These are phyloP conservation scores for Peromyscus aztecus DNA, from an alignment of 2,797 vertebrate species.

Conservation along the genomic window DNA sequence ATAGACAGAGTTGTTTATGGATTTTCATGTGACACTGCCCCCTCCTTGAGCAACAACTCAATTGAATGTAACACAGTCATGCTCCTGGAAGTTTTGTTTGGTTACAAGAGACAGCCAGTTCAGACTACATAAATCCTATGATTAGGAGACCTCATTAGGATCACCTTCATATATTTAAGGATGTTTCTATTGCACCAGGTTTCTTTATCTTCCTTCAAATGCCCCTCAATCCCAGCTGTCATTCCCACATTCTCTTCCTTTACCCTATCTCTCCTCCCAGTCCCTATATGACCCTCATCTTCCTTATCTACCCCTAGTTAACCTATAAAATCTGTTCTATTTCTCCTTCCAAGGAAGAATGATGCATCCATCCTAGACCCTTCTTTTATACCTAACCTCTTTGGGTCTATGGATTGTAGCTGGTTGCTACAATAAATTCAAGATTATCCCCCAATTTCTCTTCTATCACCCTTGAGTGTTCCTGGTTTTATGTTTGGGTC, in stretches of 20 bases:
- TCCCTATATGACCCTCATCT: background rate
- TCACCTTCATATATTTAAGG: background rate
- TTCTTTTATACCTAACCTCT: background rate
- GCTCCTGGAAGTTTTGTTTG: background rate
- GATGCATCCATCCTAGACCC: too few relatives aligned
- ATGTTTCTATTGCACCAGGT: background rate
- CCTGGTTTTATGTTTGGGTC: too few relatives aligned
- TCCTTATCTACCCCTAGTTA: background rate
- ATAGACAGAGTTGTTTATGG: background rate
- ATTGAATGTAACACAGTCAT: background rate
- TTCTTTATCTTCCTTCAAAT: background rate
- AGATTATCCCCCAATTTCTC: too few relatives aligned
- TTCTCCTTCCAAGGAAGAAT: too few relatives aligned
- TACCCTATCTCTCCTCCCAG: background rate
- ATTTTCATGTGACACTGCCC: background rate
- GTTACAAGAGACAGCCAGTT: background rate
- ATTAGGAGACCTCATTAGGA: background rate
- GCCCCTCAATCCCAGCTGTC: background rate
- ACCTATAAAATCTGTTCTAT: too few relatives aligned
- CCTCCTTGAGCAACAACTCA: background rate
- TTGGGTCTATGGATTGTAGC: rapidly evolving
- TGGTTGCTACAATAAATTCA: too few relatives aligned
- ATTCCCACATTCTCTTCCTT: background rate
- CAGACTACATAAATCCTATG: background rate
- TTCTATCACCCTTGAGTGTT: too few relatives aligned